Evolutionary conservation across 64 coral and sea anemone genomes (phyloP), one percentile per base, ranked within the genome.

Genomic region (Pocillopora verrucosa): DNA sequence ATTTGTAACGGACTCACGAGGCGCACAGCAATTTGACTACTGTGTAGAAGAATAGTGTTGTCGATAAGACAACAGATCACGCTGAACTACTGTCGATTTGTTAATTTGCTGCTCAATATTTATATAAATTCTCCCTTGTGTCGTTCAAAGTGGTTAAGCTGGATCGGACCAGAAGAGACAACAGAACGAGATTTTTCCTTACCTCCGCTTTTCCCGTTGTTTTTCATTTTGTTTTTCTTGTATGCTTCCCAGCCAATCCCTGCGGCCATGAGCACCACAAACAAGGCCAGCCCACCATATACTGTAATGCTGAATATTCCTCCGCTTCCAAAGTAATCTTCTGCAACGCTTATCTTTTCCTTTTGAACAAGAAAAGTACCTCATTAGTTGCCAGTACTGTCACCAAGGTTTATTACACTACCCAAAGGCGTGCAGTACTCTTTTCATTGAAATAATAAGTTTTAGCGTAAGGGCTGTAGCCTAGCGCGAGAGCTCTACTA

Each of bases 271-370:
- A 90, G 72, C 1, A 90, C 25, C 26, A 91, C 45, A 86, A 98
- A 92, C 84, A 98, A 67, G 0, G 83, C 70, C 51, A 98, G 60
- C 30, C 93, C 93, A 30, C 89, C 65, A 41, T 98, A 98, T 25
- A 98, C 96, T 9, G 96, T 83, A 11, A 95, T 88, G 51, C 93
- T 94, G 61, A 98, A 98, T 67, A 98, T 94, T 9, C 96, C 96
- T 26, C 96, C 93, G 72, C 93, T 95, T 26, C 96, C 96, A 77
- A 98, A 98, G 63, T 98, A 98, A 79, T 98, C 93, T 20, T 98
- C 93, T 34, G 93, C 96, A 72, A 94, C 90, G 7, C 65, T 87
- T 69, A 88, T 57, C 11, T 91, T 82, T 51, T 59, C 25, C 89
- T 94, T 70, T 16, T 26, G 5, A 56, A 9, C 22, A 35, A 63